Percentiles rank a stretch among this genome's conserved stretches.
Evolutionary conservation across 2,888 invertebrate species (phyloP).

Genomic region (Micoletzkya japonica): DNA sequence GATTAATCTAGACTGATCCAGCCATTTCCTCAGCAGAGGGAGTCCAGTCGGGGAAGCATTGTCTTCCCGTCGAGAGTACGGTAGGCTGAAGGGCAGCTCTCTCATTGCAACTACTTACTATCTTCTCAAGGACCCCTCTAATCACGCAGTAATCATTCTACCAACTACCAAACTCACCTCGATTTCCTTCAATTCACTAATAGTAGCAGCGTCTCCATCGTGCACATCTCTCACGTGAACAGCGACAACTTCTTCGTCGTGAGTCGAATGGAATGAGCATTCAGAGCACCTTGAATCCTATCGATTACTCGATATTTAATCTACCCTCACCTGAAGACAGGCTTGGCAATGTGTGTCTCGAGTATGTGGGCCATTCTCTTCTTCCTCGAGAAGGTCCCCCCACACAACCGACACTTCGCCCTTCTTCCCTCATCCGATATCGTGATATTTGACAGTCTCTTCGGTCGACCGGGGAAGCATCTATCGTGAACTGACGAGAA

Average conservation of each 20-base stretch:
- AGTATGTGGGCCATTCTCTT: conserved; percentile 45
- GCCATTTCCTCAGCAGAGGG: conserved; percentile 5
- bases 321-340: conserved; percentile 36
- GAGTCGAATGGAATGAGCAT: conserved; percentile 35
- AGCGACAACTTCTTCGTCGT: conserved; percentile 33
- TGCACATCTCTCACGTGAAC: conserved; percentile 36
- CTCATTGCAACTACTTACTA: not conserved
- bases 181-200: conserved; percentile 5
- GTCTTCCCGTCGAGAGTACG: not conserved
- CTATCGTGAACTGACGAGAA: conserved; percentile 48
- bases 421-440: conserved; percentile 45
- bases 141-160: not conserved
- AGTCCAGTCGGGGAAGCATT: conserved; percentile 25
- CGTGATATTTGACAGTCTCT: conserved; percentile 47
- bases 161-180: not conserved
- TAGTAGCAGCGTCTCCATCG: conserved; percentile 24
- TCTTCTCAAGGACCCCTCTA: not conserved
- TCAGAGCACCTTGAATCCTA: conserved; percentile 32
- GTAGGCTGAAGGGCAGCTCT: not conserved
- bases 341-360: conserved; percentile 40
- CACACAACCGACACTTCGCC: conserved; percentile 46
- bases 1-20: too few species aligned
- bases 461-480: conserved; percentile 53
- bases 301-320: not conserved
- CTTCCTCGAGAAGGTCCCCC: conserved; percentile 41